These are phyloP conservation scores for Melipona beecheii DNA, from an alignment of 2,888 invertebrate species.

Conservation along the genomic window DNA sequence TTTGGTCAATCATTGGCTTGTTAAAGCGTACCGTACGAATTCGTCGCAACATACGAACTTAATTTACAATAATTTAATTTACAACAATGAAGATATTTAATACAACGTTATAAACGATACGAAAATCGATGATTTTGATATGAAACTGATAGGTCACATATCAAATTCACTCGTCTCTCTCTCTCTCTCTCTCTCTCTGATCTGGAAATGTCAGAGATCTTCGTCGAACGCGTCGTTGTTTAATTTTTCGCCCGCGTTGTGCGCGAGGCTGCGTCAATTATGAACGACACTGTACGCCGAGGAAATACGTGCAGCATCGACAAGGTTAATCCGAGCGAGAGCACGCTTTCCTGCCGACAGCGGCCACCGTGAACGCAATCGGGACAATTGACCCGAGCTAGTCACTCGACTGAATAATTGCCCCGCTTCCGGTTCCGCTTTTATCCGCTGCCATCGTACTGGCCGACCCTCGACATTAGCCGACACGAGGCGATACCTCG, in stretches of 20 bases:
- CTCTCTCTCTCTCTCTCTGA: no score
- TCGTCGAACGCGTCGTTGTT: no score
- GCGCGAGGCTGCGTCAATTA: constrained; percentile 11
- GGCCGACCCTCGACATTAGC: constrained; percentile 48
- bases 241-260: neutral
- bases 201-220: no score
- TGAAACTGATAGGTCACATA: no score
- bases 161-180: no score
- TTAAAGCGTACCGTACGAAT: no score
- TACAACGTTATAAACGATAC: no score
- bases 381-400: constrained; percentile 73
- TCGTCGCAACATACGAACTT: no score
- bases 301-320: neutral
- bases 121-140: no score
- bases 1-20: no score
- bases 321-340: constrained; percentile 41
- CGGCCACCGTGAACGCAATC: constrained; percentile 72
- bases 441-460: constrained; percentile 33
- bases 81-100: no score
- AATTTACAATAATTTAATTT: no score
- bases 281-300: neutral
- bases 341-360: constrained; percentile 66
- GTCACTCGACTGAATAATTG: constrained; percentile 66
- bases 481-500: constrained; percentile 26
- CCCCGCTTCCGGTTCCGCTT: constrained; percentile 55